Evolutionary conservation across 2,888 invertebrate species (phyloP), one percentile per base, ranked within the genome.

Genomic region (Phortica okadai): DNA sequence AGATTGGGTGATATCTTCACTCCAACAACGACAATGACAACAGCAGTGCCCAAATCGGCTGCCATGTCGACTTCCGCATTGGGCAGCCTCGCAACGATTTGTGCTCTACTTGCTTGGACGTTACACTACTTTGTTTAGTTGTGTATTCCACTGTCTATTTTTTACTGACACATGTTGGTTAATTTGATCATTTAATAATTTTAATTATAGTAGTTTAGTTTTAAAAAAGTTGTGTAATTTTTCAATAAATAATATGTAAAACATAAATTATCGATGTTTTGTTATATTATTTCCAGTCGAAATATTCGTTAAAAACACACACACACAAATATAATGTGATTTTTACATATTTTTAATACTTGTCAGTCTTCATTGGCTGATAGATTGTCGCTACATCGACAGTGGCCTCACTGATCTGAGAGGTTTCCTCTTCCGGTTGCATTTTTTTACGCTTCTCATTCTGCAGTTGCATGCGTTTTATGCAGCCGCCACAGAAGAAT

Each of bases 1-100:
- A 93, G 92, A 82, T 91, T 93, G 70, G 92, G 92, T 78, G 93
- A 93, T 79, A 91, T 93, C 10, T 91, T 93, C 76, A 93, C 93
- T 79, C 91, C 92, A 0, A 81, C 80, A 83, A 84, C 73, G 78
- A 50, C 50, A 50, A 50, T 73, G 62, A 78, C 83, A 21, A 78
- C 84, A 7, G 77, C 79, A 7, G 14, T 45, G 7, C 72, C 81
- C 4, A 76, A 74, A 6, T 41, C 75, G 1, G 67, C 25, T 10
- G 14, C 62, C 0, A 54, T 77, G 10, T 16, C 74, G 0, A 56
- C 64, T 2, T 74, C 72, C 14, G 33, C 74, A 4, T 50, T 58
- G 4, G 74, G 7, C 11, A 76, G 33, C 14, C 74, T 83, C 0
- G 70, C 76, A 16, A 56, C 75, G 0, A 7, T 50, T 79, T 33